Base-by-base conservation (phyloP, 2,797 vertebrate species). In the Acipenser oxyrinchus region DNA sequence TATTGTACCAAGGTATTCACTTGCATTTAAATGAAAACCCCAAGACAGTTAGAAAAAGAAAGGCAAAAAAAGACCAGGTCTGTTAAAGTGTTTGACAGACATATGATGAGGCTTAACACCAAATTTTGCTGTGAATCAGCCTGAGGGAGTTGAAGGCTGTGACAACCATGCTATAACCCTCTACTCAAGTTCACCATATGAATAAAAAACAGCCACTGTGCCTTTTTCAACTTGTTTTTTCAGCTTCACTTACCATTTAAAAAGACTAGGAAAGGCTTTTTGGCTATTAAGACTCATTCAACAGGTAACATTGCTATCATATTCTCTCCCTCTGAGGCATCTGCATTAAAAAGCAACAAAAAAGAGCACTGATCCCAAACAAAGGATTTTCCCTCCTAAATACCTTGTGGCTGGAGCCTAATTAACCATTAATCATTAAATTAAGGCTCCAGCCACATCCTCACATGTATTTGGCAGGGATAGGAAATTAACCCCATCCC, bases 241-340 rank as follows among this genome's bases (percentile, higher is more conserved):
- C 84, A 81, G 78, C 74, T 83, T 81, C 83, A 89, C 82, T 87
- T 87, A 79, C 0, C 2, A 70, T 82, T 86, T 77, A 76, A 70
- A 68, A n/a, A 49, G 74, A 75, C 60, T 68, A 78, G 69, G 67
- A n/a, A 79, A 66, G 67, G 66, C 63, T 64, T 73, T 73, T 76
- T 72, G 74, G 77, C 77, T 79, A 83, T 70, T 76, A 77, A 75
- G 23, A 79, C 78, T 73, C 74, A 71, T 73, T 71, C 12, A 76
- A 58, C 61, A 70, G 69, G 66, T 60, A 83, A 57, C 73, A 83
- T 79, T 79, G 71, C 65, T 73, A 72, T 83, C 79, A 83, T 71
- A 84, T 76, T 71, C 63, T 73, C 55, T 75, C 73, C 66, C 62
- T 63, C 74, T 52, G 60, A 69, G 67, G 57, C 69, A 55, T 2